phyloP scores from a whole-genome alignment of 2,797 vertebrate species.

The Catostomus latipinnis region DNA sequence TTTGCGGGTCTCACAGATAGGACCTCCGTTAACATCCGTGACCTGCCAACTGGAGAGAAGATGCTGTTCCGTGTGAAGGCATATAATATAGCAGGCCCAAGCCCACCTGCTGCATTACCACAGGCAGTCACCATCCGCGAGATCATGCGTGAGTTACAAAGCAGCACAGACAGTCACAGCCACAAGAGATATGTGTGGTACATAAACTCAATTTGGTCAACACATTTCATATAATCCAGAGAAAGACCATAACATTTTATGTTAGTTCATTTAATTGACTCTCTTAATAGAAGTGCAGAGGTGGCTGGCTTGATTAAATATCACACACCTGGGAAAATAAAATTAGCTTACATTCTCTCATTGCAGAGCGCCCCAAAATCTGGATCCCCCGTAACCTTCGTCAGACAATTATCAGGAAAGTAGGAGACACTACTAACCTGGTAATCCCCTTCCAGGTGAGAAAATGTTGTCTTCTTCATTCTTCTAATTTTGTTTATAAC shows the following conservation, averaged over 20 bases:
- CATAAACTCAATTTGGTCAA: neutral
- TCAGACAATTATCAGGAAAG: conserved; percentile 91
- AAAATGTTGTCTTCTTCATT: neutral
- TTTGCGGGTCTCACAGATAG: conserved; percentile 85
- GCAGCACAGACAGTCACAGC: neutral
- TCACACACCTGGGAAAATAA: no score
- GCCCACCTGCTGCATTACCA: conserved; percentile 80
- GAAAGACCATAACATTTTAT: neutral
- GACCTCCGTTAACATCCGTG: conserved; percentile 81
- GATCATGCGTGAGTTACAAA: conserved; percentile 88
- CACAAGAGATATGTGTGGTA: neutral
- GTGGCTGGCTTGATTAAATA: neutral
- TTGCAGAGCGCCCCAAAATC: conserved; percentile 91
- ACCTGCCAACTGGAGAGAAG: conserved; percentile 89
- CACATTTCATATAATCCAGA: neutral
- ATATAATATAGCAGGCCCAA: conserved; percentile 89
- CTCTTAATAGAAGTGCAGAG: neutral
- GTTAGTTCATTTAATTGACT: neutral
- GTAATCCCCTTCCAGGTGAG: conserved; percentile 95
- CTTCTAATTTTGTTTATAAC: neutral
- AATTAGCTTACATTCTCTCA: neutral
- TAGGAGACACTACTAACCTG: conserved; percentile 91
- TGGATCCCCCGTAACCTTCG: conserved; percentile 91
- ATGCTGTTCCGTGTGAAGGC: conserved; percentile 92
- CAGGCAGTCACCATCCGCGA: conserved; percentile 91